phyloP scores from a whole-genome alignment of 1,140 invertebrate species.

The Drosophila carrolli region DNA sequence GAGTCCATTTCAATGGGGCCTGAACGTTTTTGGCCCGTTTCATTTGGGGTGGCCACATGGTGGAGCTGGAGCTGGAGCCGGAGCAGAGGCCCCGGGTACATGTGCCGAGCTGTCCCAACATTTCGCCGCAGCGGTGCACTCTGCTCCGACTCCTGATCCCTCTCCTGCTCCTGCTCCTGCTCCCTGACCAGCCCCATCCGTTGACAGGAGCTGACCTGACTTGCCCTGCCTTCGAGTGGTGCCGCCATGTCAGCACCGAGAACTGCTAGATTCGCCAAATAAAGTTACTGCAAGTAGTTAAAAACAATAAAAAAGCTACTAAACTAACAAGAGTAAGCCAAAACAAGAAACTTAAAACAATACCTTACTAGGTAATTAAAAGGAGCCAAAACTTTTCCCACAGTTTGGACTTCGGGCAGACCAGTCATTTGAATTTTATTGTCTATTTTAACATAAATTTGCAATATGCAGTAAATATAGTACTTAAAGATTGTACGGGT shows the following conservation, averaged over 20 bases:
- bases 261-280: slow-evolving; percentile 18
- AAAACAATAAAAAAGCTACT: slow-evolving; percentile 31
- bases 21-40: slow-evolving; percentile 11
- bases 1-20: slow-evolving; percentile 33
- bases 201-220: slow-evolving; percentile 54
- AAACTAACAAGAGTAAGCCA: slow-evolving; percentile 7
- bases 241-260: slow-evolving; percentile 2
- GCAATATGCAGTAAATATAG: too few relatives aligned
- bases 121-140: slow-evolving; percentile 71
- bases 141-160: slow-evolving; percentile 14
- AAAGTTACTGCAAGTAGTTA: slow-evolving; percentile 22
- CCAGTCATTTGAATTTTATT: slow-evolving; percentile 1
- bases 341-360: not conserved
- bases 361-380: slow-evolving; percentile 21
- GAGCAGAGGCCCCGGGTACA: slow-evolving; percentile 4
- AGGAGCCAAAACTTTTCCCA: slow-evolving; percentile 2
- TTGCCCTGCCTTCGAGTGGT: slow-evolving; percentile 29
- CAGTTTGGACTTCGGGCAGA: slow-evolving; percentile 5
- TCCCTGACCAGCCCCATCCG: slow-evolving; percentile 28
- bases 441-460: not conserved
- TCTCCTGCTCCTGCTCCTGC: slow-evolving; percentile 9
- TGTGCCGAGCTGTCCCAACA: slow-evolving; percentile 58
- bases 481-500: too few relatives aligned
- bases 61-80: too few relatives aligned
- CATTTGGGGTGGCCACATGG: slow-evolving; percentile 1